Base-by-base conservation (phyloP, 2,797 vertebrate species). In the Myotis daubentonii region DNA sequence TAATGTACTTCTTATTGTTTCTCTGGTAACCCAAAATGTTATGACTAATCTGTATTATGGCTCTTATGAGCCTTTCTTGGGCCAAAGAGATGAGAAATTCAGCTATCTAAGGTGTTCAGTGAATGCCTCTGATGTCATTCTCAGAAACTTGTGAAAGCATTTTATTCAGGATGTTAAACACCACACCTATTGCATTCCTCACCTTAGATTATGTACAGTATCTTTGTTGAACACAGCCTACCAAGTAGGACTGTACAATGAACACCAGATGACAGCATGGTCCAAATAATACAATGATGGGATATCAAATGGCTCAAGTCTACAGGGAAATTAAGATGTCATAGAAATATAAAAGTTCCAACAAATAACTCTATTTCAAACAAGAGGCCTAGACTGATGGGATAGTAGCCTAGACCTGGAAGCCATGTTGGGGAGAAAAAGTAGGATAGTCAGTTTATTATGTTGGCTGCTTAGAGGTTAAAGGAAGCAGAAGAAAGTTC, bases 51-150 rank as follows among this genome's bases (percentile, higher is more conserved):
- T n/a, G 10, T 76, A 82, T 47, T 13, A 87, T 80, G 65, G 22
- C 47, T 87, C 47, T 55, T 83, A 86, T 5, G 36, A 76, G n/a
- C 17, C 41, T 94, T 87, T 78, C 72, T 94, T 90, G n/a, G n/a
- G 85, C n/a, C 41, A 85, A 83, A 94, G 33, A 94, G 57, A 62
- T 94, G 68, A 68, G 62, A 91, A 91, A 87, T 91, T 79, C 47
- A 76, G 30, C 3, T 91, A 62, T 55, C 47, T 2, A 93, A 41
- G 13, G 38, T 36, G n/a, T 38, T 89, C 57, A 89, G 2, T 93
- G 33, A 76, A 83, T 68, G 47, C 30, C 57, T 96, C 84, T 95
- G 60, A 53, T 89, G 33, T 53, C 47, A 76, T 92, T 68, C 47
- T 89, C 81, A 92, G 44, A 91, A 93, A 93, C 47, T 41, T 89